Conservation (phyloP, 2,797 vertebrate genomes). For the Falco naumanni region DNA sequence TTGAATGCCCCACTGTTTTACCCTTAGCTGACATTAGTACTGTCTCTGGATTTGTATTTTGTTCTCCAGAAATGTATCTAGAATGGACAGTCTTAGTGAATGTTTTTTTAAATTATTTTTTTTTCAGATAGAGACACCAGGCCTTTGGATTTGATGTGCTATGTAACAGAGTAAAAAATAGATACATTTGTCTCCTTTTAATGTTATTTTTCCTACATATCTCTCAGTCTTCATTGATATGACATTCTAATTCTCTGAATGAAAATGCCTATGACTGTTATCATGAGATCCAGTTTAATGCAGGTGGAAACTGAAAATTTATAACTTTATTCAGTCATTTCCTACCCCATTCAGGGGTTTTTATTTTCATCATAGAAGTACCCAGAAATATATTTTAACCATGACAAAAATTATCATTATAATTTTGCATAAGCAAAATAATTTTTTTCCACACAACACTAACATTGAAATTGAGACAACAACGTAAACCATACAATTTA, state of each 20-base stretch:
- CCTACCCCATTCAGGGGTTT: neutral
- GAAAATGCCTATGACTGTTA: neutral
- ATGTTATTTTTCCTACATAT: neutral
- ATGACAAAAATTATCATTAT: neutral
- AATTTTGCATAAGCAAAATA: neutral
- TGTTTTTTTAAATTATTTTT: neutral
- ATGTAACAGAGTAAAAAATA: neutral
- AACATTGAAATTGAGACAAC: neutral
- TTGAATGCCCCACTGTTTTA: neutral
- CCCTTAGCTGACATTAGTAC: neutral
- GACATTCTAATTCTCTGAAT: neutral
- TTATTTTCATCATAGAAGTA: neutral
- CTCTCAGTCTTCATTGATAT: neutral
- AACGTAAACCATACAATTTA: neutral
- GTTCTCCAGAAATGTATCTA: neutral
- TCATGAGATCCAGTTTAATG: neutral
- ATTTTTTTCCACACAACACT: neutral
- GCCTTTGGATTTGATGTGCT: neutral
- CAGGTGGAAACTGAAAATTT: neutral
- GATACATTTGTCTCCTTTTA: neutral
- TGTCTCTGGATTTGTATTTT: neutral
- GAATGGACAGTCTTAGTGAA: neutral
- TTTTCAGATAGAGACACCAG: neutral
- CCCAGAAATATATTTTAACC: neutral
- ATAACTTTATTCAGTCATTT: neutral